Conservation (phyloP, 2,113 vertebrate species). For the Phocoena phocoena region DNA sequence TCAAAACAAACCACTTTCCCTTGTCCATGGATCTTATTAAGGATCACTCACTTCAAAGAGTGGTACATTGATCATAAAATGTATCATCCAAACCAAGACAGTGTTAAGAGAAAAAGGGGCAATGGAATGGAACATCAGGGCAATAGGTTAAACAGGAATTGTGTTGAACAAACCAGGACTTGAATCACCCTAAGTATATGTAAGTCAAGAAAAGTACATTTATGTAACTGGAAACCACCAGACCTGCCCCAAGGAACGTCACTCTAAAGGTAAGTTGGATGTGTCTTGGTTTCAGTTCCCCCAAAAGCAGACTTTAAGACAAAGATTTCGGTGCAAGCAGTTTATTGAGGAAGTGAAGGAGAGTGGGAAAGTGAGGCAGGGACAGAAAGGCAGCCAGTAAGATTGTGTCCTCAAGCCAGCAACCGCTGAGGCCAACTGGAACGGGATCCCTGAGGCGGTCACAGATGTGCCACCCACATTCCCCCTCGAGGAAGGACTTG, state of each 20-base stretch:
- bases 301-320: not conserved
- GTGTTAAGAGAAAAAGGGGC: not conserved
- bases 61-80: not conserved
- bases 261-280: not conserved
- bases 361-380: not conserved
- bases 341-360: not conserved
- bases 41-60: not conserved
- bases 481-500: not conserved
- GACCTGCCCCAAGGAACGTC: not conserved
- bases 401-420: not conserved
- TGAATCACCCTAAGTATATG: not conserved
- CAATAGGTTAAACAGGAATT: not conserved
- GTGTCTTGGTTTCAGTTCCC: not conserved
- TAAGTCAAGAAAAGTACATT: not conserved
- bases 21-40: not conserved
- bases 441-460: fast-evolving
- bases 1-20: not conserved
- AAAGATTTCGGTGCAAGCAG: not conserved
- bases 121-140: not conserved
- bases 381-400: not conserved
- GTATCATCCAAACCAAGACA: not conserved
- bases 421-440: not conserved
- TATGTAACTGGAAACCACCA: not conserved
- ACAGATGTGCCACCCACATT: not conserved
- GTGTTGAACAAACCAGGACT: not conserved